A percentile compares a stretch with the other conserved stretches of the same genome.
phyloP scores from a whole-genome alignment of 2,113 vertebrate genomes.

The Indri indri region DNA sequence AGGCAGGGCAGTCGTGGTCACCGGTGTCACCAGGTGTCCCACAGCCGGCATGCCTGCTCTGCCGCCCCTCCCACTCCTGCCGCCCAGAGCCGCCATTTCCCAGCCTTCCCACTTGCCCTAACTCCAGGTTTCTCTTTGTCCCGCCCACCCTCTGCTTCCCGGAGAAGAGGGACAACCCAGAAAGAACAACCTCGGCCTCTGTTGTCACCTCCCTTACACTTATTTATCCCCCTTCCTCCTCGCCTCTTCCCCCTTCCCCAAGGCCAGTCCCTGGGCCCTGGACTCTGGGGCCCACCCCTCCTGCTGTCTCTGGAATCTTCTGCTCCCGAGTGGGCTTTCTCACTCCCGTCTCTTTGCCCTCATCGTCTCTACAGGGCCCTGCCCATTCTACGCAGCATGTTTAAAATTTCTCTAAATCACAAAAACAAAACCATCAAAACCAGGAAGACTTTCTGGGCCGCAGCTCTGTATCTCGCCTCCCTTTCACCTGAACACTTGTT shows the following conservation, averaged over 20 bases:
- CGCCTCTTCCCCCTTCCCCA: background rate
- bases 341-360: background rate
- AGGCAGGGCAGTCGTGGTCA: background rate
- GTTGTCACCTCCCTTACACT: background rate
- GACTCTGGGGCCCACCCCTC: background rate
- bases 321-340: background rate
- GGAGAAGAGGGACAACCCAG: background rate
- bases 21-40: background rate
- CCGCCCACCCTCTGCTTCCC: background rate
- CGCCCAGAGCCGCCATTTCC: background rate
- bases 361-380: too few relatives aligned
- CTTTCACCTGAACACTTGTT: background rate
- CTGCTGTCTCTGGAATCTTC: background rate
- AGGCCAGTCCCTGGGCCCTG: background rate
- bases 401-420: background rate
- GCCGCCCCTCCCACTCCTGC: background rate
- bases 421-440: background rate
- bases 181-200: background rate
- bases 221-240: background rate
- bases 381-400: too few relatives aligned
- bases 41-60: background rate
- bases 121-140: background rate
- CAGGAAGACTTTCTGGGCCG: background rate
- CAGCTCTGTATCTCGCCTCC: background rate
- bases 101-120: background rate